Percentiles rank a stretch among this genome's conserved stretches.
Evolutionary conservation across 2,888 invertebrate species (phyloP).

Genomic region (Galerucella calmariensis): DNA sequence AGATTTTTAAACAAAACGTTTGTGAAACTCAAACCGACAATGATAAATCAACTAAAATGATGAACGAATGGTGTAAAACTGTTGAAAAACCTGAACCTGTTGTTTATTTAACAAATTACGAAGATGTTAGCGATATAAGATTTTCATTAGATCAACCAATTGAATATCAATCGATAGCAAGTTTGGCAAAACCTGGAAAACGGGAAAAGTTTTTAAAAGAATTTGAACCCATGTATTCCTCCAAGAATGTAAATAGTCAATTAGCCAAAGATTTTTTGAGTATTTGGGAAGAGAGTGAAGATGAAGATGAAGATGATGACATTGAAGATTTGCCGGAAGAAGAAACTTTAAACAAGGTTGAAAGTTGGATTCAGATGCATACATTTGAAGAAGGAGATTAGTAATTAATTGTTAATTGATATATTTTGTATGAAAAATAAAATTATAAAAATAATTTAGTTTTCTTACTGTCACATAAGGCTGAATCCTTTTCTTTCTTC

Average conservation of each 20-base stretch:
- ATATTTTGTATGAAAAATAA: background rate
- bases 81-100: slow-evolving; percentile 38
- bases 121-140: slow-evolving; percentile 42
- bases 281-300: slow-evolving; percentile 51
- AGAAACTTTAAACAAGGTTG: slow-evolving; percentile 50
- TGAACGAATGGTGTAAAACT: slow-evolving; percentile 45
- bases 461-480: slow-evolving; percentile 29
- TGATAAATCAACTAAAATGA: slow-evolving; percentile 30
- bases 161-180: slow-evolving; percentile 20
- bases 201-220: slow-evolving; percentile 41
- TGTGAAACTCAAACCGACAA: slow-evolving; percentile 24
- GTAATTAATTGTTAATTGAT: background rate
- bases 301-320: slow-evolving; percentile 39
- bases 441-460: background rate
- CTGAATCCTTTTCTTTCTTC: slow-evolving; percentile 63
- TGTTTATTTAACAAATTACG: slow-evolving; percentile 44
- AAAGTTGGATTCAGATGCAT: slow-evolving; percentile 49
- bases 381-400: slow-evolving; percentile 41
- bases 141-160: slow-evolving; percentile 37
- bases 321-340: slow-evolving; percentile 47
- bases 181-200: slow-evolving; percentile 32
- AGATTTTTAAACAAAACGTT: slow-evolving; percentile 50
- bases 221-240: slow-evolving; percentile 40
- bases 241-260: slow-evolving; percentile 43
- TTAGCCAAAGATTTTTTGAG: slow-evolving; percentile 50